Evolutionary conservation across 2,888 invertebrate genomes (phyloP), one percentile per base, ranked within the genome.

Genomic region (Brachyptera risi): DNA sequence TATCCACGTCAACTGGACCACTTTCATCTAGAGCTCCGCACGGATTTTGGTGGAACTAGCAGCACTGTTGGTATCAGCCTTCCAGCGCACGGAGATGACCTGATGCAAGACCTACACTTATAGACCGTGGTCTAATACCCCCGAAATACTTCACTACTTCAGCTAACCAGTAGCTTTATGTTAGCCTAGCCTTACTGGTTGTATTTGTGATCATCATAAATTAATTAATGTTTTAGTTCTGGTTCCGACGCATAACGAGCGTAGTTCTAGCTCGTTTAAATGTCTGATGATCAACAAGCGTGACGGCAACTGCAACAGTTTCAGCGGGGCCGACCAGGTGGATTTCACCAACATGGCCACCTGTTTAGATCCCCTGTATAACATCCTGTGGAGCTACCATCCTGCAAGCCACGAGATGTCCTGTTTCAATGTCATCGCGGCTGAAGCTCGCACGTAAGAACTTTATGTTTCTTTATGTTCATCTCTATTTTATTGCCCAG

Each of bases 321-420:
- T 92, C 78, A 83, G 83, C 65, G 89, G 88, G 7, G 77, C 81
- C 15, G 91, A 92, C 69, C 96, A 96, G 75, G 88, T 90, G 0
- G 88, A 92, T 73, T 90, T 96, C 67, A 85, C 84, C 17, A 86
- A 87, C 68, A 86, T 87, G 66, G 85, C 88, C 51, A 86, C 90
- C 0, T 90, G 89, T 69, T 79, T 97, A 69, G 98, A 98, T 78
- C 93, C 96, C 0, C 80, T 90, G 58, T 96, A 95, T 75, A 93
- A 96, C 75, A 88, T 96, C 0, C 78, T 98, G 1, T 98, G 97
- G 97, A 90, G 76, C 61, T 76, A 73, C 51, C 64, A 72, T 72
- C 85, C 87, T 0, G 77, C 81, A 26, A 85, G 74, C 58, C 80
- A 81, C 62, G 81, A 83, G 68, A 77, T 93, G 68, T 81, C 82